Evolutionary conservation across 2,888 invertebrate species (phyloP), one percentile per base, ranked within the genome.

Genomic region (Caenorhabditis uteleia): DNA sequence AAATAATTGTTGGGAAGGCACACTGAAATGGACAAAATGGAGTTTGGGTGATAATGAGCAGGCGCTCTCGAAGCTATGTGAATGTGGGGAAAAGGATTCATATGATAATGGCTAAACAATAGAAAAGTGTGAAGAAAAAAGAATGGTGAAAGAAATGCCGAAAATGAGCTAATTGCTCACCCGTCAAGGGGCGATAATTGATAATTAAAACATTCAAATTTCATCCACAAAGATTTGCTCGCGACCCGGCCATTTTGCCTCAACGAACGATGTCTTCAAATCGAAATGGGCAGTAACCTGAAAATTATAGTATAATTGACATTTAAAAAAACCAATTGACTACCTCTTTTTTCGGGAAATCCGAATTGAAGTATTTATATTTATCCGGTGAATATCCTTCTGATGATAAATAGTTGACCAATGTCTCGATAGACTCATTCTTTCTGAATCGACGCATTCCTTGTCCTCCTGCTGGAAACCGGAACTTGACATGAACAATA

Each of bases 171-270:
- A n/a, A n/a, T n/a, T n/a, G n/a, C n/a, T n/a, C n/a, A n/a, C n/a
- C n/a, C n/a, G n/a, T n/a, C n/a, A n/a, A n/a, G n/a, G n/a, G n/a
- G n/a, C n/a, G n/a, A n/a, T n/a, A n/a, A n/a, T n/a, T n/a, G n/a
- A n/a, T n/a, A n/a, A n/a, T n/a, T n/a, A n/a, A n/a, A n/a, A 34
- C 5, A 5, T 64, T 90, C 90, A 92, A 89, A 92, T 91, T 86
- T 93, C 92, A 86, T 95, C 94, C 78, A 95, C 87, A 87, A 91
- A 92, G 77, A 95, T 89, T 74, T 93, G 93, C 88, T 95, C 95
- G 88, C 95, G 93, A 50, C 92, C 91, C 86, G 88, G 92, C 80
- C 95, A 88, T 85, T 92, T 92, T 76, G 93, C 87, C 76, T 90
- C 89, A 84, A 89, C 88, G 77, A 95, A 86, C 65, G 92, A 91